These are phyloP conservation scores for Siphlonurus alternatus DNA, from an alignment of 2,888 invertebrate genomes.

Conservation along the genomic window DNA sequence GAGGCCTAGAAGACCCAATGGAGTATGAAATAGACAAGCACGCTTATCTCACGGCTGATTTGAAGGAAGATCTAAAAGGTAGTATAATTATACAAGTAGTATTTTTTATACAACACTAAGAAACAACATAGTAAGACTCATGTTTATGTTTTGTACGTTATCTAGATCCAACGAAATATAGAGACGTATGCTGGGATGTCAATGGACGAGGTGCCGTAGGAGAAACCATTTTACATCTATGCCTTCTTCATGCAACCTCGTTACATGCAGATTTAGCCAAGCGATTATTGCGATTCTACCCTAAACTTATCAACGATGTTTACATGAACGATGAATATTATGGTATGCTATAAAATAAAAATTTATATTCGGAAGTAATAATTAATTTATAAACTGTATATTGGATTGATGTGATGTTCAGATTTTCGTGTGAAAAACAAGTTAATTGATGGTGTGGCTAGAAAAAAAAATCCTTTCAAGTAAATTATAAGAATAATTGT, in stretches of 20 bases:
- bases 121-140: background rate
- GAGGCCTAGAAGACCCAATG: conserved; percentile 67
- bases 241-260: conserved; percentile 79
- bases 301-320: conserved; percentile 88
- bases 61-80: conserved; percentile 1
- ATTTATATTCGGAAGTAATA: background rate
- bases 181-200: conserved; percentile 82
- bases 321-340: conserved; percentile 96
- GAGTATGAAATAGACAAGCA: conserved; percentile 63
- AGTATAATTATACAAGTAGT: background rate
- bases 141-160: too few relatives aligned
- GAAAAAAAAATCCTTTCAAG: background rate
- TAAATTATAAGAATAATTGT: too few relatives aligned
- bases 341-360: conserved; percentile 37
- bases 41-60: background rate
- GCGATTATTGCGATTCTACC: conserved; percentile 76
- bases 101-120: background rate
- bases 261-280: conserved; percentile 88
- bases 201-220: conserved; percentile 90
- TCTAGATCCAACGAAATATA: conserved; percentile 54
- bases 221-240: conserved; percentile 86
- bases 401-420: background rate
- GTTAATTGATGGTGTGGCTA: background rate
- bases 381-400: too few relatives aligned
- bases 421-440: too few relatives aligned